These are phyloP conservation scores for Myanophis thanlyinensis DNA, from an alignment of 2,113 vertebrate genomes.

Conservation along the genomic window DNA sequence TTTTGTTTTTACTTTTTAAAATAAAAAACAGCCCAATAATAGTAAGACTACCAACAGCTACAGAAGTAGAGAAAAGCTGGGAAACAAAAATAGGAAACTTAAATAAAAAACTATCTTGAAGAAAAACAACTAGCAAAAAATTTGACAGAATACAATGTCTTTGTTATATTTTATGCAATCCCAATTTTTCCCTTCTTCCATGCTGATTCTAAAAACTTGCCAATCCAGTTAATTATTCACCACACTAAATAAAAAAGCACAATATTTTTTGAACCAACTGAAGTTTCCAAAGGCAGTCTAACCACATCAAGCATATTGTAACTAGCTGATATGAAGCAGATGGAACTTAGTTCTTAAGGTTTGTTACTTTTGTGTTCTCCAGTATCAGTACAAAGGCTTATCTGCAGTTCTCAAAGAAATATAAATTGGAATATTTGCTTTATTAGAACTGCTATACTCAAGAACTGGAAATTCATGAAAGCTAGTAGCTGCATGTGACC, in stretches of 20 bases:
- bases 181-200: not conserved
- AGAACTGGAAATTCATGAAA: not conserved
- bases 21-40: not conserved
- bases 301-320: not conserved
- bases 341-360: not conserved
- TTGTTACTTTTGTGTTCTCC: not conserved
- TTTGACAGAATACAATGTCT: not conserved
- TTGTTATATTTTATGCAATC: not conserved
- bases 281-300: not conserved
- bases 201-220: not conserved
- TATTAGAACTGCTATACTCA: not conserved
- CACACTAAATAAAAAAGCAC: not conserved
- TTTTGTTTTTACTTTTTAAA: not conserved
- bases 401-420: not conserved
- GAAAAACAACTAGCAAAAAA: not conserved
- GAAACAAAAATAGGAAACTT: not conserved
- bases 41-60: not conserved
- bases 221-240: not conserved
- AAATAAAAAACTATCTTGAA: not conserved
- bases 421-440: not conserved
- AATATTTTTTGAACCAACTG: not conserved
- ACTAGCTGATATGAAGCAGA: not conserved
- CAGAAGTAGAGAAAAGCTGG: not conserved
- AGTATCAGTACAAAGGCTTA: not conserved
- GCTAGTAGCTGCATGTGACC: not conserved